Conservation (phyloP, 2,113 vertebrate genomes). For the Marmota monax region DNA sequence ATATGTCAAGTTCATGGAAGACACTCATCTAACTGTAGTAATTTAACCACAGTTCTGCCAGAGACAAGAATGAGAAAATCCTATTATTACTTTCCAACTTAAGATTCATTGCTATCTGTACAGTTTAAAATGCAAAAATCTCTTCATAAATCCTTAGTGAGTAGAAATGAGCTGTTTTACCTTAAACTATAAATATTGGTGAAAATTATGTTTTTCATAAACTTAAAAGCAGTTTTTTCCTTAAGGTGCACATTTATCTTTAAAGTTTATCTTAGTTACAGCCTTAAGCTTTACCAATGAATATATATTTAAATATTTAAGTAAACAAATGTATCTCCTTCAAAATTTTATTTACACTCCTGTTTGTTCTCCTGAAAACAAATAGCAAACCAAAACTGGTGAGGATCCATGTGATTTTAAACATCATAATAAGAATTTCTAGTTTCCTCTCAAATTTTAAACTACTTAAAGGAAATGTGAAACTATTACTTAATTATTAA, state of each 20-base stretch:
- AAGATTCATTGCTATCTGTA: not conserved
- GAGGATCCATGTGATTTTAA: not conserved
- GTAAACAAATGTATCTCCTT: slow-evolving; percentile 37
- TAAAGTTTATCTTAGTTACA: slow-evolving; percentile 7
- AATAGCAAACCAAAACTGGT: not conserved
- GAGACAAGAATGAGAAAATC: not conserved
- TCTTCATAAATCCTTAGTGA: slow-evolving; percentile 7
- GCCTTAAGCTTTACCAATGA: slow-evolving; percentile 13
- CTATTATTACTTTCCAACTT: not conserved
- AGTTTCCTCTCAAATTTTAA: slow-evolving; percentile 20
- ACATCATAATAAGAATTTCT: not conserved
- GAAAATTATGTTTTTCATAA: slow-evolving; percentile 12
- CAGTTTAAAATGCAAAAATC: slow-evolving; percentile 11
- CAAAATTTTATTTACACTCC: not conserved
- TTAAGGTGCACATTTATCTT: not conserved
- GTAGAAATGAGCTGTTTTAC: slow-evolving; percentile 21
- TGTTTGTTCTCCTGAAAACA: slow-evolving; percentile 42
- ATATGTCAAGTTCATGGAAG: not conserved
- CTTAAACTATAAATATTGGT: not conserved
- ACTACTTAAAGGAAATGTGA: slow-evolving; percentile 31
- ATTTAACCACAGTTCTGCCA: slow-evolving; percentile 23
- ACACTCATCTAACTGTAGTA: not conserved
- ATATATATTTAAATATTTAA: slow-evolving; percentile 1
- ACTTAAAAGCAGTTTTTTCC: not conserved
- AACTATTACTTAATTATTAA: not conserved